A percentile compares a stretch with the other conserved stretches of the same genome.
These are phyloP conservation scores for Caiman crocodilus DNA, from an alignment of 2,797 vertebrate genomes.

Conservation along the genomic window DNA sequence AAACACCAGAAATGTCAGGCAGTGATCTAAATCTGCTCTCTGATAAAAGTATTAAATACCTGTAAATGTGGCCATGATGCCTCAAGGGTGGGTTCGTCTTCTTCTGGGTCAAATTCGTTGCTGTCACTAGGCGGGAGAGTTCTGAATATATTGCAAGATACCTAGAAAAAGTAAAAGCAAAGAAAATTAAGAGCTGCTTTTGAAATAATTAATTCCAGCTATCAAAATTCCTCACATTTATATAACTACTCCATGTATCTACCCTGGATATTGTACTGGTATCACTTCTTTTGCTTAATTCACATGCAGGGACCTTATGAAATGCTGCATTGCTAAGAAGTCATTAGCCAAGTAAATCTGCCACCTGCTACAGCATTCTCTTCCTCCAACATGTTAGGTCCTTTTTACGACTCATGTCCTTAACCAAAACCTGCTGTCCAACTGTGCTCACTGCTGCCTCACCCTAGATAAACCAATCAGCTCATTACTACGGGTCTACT, in stretches of 20 bases:
- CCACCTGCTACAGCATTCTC: not conserved
- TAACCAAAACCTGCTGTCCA: too few relatives aligned
- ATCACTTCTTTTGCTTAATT: not conserved
- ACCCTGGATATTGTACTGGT: not conserved
- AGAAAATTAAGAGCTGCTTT: constrained; percentile 44
- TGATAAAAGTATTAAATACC: constrained; percentile 74
- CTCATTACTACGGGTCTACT: not conserved
- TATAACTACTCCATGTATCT: not conserved
- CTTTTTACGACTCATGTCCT: not conserved
- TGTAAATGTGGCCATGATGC: constrained; percentile 99
- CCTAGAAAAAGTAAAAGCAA: constrained; percentile 82
- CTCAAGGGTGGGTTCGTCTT: constrained; percentile 98
- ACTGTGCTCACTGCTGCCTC: not conserved
- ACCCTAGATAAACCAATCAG: not conserved
- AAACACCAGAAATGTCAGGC: constrained; percentile 2
- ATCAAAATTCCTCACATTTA: not conserved
- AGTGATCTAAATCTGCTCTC: not conserved
- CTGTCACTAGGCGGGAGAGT: constrained; percentile 99
- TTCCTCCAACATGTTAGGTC: not conserved
- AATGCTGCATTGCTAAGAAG: not conserved
- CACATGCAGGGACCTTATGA: not conserved
- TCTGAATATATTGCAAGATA: constrained; percentile 99
- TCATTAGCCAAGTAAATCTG: not conserved
- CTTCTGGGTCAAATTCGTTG: constrained; percentile 99
- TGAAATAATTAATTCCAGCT: not conserved